Evolutionary conservation across 37 sponge, comb jelly and placozoan genomes (phyloP), one percentile per base, ranked within the genome.

Genomic region (Halisarca cf. caerulea): DNA sequence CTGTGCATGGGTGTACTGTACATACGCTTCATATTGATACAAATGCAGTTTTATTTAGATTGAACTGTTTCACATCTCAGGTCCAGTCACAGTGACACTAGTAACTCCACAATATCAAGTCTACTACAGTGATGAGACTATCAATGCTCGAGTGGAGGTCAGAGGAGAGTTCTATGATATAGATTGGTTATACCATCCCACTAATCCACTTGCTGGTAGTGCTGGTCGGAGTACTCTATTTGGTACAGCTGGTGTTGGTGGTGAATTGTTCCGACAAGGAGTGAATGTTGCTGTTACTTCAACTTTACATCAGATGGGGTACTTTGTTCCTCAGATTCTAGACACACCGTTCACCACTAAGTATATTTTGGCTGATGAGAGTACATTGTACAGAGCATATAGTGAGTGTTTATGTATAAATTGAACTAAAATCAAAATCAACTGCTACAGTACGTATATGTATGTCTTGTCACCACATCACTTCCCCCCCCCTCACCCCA

Each of bases 81-180:
- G 51, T 47, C 51, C 51, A 47, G 11, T 47, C 51, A 47, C 51
- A 14, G 51, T 47, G 9, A 47, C 51, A 6, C 51, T 11, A 11
- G 51, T 47, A 47, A 47, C 51, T 14, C 51, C 51, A 47, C 51
- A 11, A 14, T 47, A 47, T 11, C 51, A 47, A 47, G 51, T 47
- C 9, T 47, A 47, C 51, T 6, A 47, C 11, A 47, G 51, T 11
- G 11, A 47, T 47, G 51, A 47, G 51, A 11, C 6, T 47, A 47
- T 47, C 51, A 14, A 47, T 47, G 51, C 11, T 47, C 9, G 11
- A 47, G 51, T 47, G 11, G 6, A 62, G n/a, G n/a, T 62, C n/a
- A 62, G 30, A 30, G 64, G 64, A 62, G 64, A n/a, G 64, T 28
- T 62, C 64, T 62, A 62, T 28, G 64, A 62, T 62, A 28, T 20